These are phyloP conservation scores for Typhlomys cinereus DNA, from an alignment of 2,113 vertebrate genomes.

Conservation along the genomic window DNA sequence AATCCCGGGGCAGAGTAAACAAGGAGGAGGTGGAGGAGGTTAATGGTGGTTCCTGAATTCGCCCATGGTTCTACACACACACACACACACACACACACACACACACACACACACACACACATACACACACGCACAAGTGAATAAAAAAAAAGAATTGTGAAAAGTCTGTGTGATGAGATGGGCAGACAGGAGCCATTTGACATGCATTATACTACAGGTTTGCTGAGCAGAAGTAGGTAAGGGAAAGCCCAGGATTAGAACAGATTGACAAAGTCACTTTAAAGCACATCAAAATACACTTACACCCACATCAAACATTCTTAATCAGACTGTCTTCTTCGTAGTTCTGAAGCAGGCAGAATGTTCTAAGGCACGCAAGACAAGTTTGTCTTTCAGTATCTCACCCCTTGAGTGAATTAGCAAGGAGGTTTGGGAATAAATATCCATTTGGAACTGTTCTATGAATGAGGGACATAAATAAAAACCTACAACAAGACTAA, in stretches of 20 bases:
- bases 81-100: too few relatives aligned
- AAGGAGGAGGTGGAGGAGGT: too few relatives aligned
- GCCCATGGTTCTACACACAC: too few relatives aligned
- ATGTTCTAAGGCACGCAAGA: constrained; percentile 23
- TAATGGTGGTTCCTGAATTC: too few relatives aligned
- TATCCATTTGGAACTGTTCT: constrained; percentile 8
- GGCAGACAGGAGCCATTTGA: constrained; percentile 48
- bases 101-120: too few relatives aligned
- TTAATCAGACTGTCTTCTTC: neutral
- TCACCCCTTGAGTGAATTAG: neutral
- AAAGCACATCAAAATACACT: neutral
- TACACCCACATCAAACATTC: neutral
- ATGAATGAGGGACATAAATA: neutral
- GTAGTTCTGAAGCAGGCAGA: too few relatives aligned
- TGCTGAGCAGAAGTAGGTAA: neutral
- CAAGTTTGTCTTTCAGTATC: neutral
- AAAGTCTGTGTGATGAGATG: constrained; percentile 25
- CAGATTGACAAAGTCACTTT: neutral
- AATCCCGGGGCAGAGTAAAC: too few relatives aligned
- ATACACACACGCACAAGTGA: too few relatives aligned
- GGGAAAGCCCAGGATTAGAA: constrained; percentile 50
- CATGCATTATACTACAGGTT: constrained; percentile 38
- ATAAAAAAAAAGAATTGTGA: too few relatives aligned
- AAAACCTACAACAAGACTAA: neutral
- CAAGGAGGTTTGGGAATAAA: neutral